Percentiles rank a stretch among this genome's conserved stretches.
Conservation (phyloP, 2,888 invertebrate genomes). For the Lasiommata megera region DNA sequence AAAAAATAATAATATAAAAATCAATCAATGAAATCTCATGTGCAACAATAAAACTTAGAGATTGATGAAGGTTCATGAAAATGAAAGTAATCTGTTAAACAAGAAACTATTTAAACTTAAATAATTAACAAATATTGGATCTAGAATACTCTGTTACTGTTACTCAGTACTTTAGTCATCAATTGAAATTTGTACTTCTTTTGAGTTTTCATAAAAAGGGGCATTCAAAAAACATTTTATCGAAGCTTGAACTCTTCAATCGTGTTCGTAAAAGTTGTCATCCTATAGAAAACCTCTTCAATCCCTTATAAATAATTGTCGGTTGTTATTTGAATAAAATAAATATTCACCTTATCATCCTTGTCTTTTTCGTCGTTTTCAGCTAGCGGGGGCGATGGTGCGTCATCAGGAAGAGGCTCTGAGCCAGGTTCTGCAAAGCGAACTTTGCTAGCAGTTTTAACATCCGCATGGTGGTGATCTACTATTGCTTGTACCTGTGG, state of each 20-base stretch:
- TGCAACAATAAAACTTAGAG: slow-evolving; percentile 15
- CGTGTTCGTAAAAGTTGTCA: neutral
- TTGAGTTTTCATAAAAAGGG: too few species aligned
- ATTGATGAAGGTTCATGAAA: slow-evolving; percentile 11
- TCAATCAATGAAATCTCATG: slow-evolving; percentile 14
- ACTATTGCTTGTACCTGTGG: slow-evolving; percentile 95
- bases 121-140: too few species aligned
- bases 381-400: slow-evolving; percentile 72
- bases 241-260: too few species aligned
- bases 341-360: slow-evolving; percentile 74
- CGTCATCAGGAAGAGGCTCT: slow-evolving; percentile 55
- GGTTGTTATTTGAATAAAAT: slow-evolving; percentile 2
- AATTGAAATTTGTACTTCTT: too few species aligned
- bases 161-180: too few species aligned
- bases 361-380: slow-evolving; percentile 72
- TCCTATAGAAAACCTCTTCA: neutral
- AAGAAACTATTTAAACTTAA: neutral
- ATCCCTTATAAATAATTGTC: neutral
- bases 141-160: too few species aligned
- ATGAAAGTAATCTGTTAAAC: slow-evolving; percentile 10
- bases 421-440: slow-evolving; percentile 90
- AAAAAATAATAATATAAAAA: slow-evolving; percentile 11
- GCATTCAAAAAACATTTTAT: too few species aligned
- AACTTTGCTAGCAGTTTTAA: slow-evolving; percentile 91
- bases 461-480: slow-evolving; percentile 92